Conservation (phyloP, 2,797 vertebrate genomes). For the Eremophila alpestris region DNA sequence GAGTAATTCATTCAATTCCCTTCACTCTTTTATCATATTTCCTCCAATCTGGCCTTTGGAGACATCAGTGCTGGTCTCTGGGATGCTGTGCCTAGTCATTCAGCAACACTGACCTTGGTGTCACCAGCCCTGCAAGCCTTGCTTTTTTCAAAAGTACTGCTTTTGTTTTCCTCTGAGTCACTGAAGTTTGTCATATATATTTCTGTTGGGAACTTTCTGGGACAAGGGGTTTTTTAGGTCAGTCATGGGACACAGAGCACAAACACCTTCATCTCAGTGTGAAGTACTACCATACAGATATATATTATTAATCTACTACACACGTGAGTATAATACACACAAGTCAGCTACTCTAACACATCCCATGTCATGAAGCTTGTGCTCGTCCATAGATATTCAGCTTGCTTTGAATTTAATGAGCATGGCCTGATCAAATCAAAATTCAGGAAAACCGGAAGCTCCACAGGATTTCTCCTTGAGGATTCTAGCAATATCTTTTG, state of each 20-base stretch:
- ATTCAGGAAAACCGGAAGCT: background rate
- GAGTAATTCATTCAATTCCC: background rate
- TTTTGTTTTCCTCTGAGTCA: background rate
- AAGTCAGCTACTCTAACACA: background rate
- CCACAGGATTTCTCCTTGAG: background rate
- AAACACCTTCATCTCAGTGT: background rate
- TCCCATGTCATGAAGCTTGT: background rate
- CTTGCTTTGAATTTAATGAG: background rate
- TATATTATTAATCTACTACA: background rate
- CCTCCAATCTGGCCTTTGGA: background rate
- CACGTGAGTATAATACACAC: background rate
- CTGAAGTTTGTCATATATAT: background rate
- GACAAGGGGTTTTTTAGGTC: background rate
- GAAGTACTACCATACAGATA: background rate
- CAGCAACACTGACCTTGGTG: background rate
- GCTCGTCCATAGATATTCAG: background rate
- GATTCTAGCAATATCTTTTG: background rate
- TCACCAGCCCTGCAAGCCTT: background rate
- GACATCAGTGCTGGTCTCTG: background rate
- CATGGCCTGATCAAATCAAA: background rate
- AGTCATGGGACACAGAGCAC: background rate
- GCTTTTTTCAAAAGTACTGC: background rate
- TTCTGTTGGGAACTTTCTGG: background rate
- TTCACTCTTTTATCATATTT: background rate
- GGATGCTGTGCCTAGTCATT: background rate